These are phyloP conservation scores for Garra rufa DNA, from an alignment of 2,113 vertebrate genomes.

Conservation along the genomic window DNA sequence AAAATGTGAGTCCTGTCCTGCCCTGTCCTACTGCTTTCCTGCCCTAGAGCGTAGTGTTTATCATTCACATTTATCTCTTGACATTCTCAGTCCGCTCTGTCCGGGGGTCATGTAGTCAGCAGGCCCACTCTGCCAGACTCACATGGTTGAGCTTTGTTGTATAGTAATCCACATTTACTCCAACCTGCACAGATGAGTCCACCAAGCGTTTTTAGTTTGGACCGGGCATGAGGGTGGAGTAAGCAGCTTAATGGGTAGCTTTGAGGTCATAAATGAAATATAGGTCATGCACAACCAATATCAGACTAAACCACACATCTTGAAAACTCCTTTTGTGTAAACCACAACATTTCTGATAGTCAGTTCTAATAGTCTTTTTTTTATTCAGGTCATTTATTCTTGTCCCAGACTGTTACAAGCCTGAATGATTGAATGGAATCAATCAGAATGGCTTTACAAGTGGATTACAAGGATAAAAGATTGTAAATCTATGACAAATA, in stretches of 20 bases:
- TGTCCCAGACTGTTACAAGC: background rate
- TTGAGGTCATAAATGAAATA: conserved; percentile 12
- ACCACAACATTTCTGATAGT: background rate
- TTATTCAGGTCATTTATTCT: background rate
- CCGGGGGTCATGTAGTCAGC: background rate
- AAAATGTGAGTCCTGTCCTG: background rate
- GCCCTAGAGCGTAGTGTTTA: background rate
- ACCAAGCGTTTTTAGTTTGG: conserved; percentile 4
- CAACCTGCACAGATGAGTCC: conserved; percentile 1
- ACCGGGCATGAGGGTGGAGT: conserved; percentile 1
- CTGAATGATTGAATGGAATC: conserved; percentile 2
- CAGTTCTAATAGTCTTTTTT: background rate
- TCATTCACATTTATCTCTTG: conserved; percentile 18
- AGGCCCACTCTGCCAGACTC: conserved; percentile 35
- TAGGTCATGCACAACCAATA: conserved; percentile 1
- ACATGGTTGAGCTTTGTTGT: conserved; percentile 61
- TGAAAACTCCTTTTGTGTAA: background rate
- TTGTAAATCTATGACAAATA: background rate
- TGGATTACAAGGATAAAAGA: background rate
- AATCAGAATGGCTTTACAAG: background rate
- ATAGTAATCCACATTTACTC: conserved; percentile 39
- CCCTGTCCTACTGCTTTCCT: background rate
- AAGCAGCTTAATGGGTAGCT: conserved; percentile 36
- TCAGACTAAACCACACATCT: background rate
- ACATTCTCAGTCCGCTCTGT: background rate